Conservation (phyloP, 1,140 invertebrate genomes). For the Trichomalopsis sarcophagae region DNA sequence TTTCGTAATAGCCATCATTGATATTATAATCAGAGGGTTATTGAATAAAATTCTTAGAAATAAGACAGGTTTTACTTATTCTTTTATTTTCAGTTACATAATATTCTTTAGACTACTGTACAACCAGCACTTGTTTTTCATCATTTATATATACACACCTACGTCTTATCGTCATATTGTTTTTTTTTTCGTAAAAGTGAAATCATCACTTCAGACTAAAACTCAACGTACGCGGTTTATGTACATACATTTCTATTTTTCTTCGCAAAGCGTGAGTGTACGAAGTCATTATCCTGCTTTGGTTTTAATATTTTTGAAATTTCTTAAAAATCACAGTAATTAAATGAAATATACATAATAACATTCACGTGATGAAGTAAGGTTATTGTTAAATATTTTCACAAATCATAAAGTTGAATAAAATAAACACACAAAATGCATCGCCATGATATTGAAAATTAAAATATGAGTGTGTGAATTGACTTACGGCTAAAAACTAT, state of each 20-base stretch:
- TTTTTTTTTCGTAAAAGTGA: conserved; percentile 56
- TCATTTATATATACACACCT: conserved; percentile 56
- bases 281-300: conserved; percentile 25
- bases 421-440: background rate
- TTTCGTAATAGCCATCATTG: background rate
- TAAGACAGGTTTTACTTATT: conserved; percentile 10
- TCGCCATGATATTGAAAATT: background rate
- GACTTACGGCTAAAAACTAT: conserved; percentile 3
- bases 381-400: background rate
- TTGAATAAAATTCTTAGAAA: conserved; percentile 7
- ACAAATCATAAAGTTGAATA: conserved; percentile 1
- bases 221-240: conserved; percentile 1
- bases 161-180: conserved; percentile 39
- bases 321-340: conserved; percentile 19
- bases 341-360: background rate
- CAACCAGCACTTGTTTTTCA: conserved; percentile 55
- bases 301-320: conserved; percentile 18
- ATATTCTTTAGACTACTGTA: conserved; percentile 59
- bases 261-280: background rate
- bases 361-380: background rate
- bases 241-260: conserved; percentile 35
- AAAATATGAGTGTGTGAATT: background rate
- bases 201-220: conserved; percentile 38
- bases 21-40: background rate
- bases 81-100: conserved; percentile 52